These are phyloP conservation scores for Ailurus styani DNA, from an alignment of 2,113 vertebrate species.

Conservation along the genomic window DNA sequence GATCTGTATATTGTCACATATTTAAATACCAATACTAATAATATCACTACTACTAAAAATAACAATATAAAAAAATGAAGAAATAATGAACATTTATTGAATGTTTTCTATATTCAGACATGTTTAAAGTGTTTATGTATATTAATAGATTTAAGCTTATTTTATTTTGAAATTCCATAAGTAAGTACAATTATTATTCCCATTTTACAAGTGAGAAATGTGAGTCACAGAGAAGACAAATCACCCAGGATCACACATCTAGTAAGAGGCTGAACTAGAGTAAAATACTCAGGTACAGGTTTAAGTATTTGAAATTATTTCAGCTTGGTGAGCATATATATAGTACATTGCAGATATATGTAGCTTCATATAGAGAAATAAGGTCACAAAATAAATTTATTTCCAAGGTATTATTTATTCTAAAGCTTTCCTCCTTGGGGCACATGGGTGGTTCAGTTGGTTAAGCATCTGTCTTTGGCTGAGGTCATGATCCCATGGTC, in stretches of 20 bases:
- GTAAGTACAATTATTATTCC: background rate
- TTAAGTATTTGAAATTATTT: background rate
- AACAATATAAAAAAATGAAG: background rate
- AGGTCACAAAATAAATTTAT: constrained; percentile 7
- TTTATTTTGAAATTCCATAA: background rate
- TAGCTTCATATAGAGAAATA: background rate
- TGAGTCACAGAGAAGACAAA: background rate
- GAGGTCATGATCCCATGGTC: background rate
- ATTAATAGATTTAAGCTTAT: background rate
- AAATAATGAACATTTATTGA: background rate
- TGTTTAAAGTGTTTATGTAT: background rate
- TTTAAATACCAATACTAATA: background rate
- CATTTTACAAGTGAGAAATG: background rate
- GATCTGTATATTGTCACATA: background rate
- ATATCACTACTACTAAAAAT: background rate
- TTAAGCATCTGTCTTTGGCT: background rate
- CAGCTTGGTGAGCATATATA: background rate
- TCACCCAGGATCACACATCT: background rate
- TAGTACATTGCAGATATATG: background rate
- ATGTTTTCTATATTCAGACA: background rate
- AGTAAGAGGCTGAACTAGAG: background rate
- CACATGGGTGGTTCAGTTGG: background rate
- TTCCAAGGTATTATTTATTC: constrained; percentile 4
- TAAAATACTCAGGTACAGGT: background rate
- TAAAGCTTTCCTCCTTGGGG: background rate